Evolutionary conservation across 2,113 vertebrate species (phyloP).

Genomic region (Girardinichthys multiradiatus): DNA sequence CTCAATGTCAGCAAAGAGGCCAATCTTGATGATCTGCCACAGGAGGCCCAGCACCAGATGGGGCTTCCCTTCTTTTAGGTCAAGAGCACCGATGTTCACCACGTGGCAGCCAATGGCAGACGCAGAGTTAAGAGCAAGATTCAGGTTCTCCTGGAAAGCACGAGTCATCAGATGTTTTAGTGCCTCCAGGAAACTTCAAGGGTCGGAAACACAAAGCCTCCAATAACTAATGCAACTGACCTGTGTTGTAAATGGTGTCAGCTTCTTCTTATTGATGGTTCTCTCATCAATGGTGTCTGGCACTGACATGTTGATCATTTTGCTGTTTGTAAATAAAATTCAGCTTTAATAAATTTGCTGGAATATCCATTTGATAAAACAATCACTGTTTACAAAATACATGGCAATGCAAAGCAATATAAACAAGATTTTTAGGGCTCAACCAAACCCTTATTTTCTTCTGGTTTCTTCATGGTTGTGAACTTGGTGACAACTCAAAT

Average conservation of each 20-base stretch:
- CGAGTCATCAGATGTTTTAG: background rate
- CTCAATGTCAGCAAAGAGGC: conserved; percentile 94
- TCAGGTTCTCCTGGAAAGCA: conserved; percentile 89
- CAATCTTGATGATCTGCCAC: conserved; percentile 98
- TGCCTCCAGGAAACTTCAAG: background rate
- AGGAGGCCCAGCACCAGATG: conserved; percentile 94
- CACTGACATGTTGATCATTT: conserved; percentile 98
- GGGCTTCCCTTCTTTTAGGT: conserved; percentile 93
- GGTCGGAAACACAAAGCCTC: background rate
- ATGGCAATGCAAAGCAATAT: background rate
- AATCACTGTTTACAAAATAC: background rate
- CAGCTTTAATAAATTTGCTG: background rate
- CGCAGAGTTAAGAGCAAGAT: conserved; percentile 94
- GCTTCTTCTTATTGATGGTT: conserved; percentile 96
- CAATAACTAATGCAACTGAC: conserved; percentile 62
- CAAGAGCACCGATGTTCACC: conserved; percentile 95
- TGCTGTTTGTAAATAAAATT: conserved; percentile 75
- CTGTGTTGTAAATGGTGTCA: conserved; percentile 93
- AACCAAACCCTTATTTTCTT: too few relatives aligned
- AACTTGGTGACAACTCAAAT: too few relatives aligned
- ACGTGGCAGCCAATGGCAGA: conserved; percentile 98
- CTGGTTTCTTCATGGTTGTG: too few relatives aligned
- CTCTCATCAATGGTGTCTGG: conserved; percentile 97
- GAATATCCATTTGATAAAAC: background rate
- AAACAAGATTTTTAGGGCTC: too few relatives aligned